A percentile compares a stretch with the other conserved stretches of the same genome.
Conservation (phyloP, 2,113 vertebrate genomes). For the Leptobrachium ailaonicum region DNA sequence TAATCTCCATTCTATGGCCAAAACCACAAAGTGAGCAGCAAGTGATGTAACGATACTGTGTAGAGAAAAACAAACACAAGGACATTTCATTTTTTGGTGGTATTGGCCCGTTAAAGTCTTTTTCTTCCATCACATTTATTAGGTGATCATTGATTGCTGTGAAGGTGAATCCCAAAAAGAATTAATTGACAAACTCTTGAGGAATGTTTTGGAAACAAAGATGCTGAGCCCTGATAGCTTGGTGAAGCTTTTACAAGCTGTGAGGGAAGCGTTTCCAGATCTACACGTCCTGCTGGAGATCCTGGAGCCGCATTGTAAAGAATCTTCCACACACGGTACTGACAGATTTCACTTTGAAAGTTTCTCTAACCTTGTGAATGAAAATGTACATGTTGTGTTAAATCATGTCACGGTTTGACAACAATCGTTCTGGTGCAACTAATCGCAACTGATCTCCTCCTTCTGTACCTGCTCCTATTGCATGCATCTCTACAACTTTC, state of each 20-base stretch:
- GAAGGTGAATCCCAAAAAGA: slow-evolving; percentile 61
- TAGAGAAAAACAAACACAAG: too few relatives aligned
- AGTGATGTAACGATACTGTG: too few relatives aligned
- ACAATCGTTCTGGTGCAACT: too few relatives aligned
- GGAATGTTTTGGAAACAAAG: slow-evolving; percentile 66
- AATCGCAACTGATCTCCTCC: too few relatives aligned
- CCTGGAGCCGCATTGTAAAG: slow-evolving; percentile 50
- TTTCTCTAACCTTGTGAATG: too few relatives aligned
- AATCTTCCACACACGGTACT: slow-evolving; percentile 58
- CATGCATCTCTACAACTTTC: too few relatives aligned
- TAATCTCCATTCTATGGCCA: too few relatives aligned
- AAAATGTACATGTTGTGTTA: too few relatives aligned
- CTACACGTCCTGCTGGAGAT: slow-evolving; percentile 65
- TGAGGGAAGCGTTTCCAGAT: slow-evolving; percentile 59
- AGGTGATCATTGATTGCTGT: slow-evolving; percentile 79
- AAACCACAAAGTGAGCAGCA: too few relatives aligned
- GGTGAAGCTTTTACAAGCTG: slow-evolving; percentile 65
- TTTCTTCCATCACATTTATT: not conserved
- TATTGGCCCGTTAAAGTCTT: not conserved
- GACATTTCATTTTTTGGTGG: too few relatives aligned
- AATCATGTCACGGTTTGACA: too few relatives aligned
- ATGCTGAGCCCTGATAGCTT: slow-evolving; percentile 66
- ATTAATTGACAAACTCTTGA: slow-evolving; percentile 64
- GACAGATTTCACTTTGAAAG: not conserved
- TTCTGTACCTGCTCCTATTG: too few relatives aligned